These are phyloP conservation scores for Lasioglossum lativentre DNA, from an alignment of 2,888 invertebrate genomes.

Conservation along the genomic window DNA sequence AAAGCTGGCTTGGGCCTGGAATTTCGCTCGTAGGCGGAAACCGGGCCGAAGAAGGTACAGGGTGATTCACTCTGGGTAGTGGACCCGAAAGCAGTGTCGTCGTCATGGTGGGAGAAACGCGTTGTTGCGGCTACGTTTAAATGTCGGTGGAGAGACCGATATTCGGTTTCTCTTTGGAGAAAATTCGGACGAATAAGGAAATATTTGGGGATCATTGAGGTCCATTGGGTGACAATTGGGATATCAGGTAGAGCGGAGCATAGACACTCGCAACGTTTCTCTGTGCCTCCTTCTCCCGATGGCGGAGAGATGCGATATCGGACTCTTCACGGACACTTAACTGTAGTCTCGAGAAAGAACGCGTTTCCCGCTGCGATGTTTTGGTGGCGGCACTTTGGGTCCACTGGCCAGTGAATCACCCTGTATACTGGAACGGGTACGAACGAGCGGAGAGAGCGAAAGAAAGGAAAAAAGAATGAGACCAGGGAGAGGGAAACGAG, in stretches of 20 bases:
- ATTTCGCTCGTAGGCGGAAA: slow-evolving; percentile 72
- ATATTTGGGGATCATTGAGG: too few relatives aligned
- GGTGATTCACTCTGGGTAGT: neutral
- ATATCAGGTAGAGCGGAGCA: neutral
- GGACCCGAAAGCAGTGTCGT: neutral
- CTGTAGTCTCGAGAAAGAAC: neutral
- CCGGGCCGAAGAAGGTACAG: slow-evolving; percentile 41
- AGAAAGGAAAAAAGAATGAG: slow-evolving; percentile 32
- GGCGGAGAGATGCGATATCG: neutral
- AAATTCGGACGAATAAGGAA: neutral
- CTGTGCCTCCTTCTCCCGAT: neutral
- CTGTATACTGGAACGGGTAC: slow-evolving; percentile 9
- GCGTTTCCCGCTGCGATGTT: neutral
- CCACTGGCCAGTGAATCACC: neutral
- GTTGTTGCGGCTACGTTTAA: neutral
- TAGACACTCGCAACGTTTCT: neutral
- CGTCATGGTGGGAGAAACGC: neutral
- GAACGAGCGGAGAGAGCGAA: neutral
- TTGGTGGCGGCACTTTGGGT: neutral
- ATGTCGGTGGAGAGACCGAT: neutral
- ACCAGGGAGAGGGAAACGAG: neutral
- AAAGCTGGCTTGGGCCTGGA: slow-evolving; percentile 56
- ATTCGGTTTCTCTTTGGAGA: neutral
- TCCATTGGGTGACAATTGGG: too few relatives aligned
- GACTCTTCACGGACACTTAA: neutral